Evolutionary conservation across 2,797 vertebrate genomes (phyloP).

Genomic region (Phalanger gymnotis): DNA sequence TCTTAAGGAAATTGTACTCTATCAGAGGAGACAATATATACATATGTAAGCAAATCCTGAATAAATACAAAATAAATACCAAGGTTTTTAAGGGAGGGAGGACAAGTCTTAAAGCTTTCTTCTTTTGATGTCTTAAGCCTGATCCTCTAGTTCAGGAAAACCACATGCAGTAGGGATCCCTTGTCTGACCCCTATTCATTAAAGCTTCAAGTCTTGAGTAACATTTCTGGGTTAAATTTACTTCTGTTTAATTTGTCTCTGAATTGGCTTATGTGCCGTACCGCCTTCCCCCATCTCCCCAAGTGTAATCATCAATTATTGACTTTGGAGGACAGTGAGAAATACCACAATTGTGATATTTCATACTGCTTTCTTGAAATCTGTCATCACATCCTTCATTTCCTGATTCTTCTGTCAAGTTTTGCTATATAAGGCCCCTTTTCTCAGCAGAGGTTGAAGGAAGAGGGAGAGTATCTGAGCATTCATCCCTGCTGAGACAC

Average conservation of each 20-base stretch:
- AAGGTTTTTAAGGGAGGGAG: neutral
- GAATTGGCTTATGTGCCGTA: neutral
- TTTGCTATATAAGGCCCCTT: neutral
- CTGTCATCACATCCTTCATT: neutral
- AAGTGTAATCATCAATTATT: neutral
- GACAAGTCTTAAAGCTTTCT: neutral
- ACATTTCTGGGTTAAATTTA: conserved; percentile 65
- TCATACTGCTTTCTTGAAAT: neutral
- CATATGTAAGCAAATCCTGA: neutral
- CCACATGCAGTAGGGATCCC: neutral
- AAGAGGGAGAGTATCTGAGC: neutral
- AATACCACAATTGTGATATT: neutral
- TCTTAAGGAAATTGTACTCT: neutral
- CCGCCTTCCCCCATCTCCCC: neutral
- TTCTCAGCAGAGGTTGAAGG: neutral
- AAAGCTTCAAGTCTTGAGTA: conserved; percentile 69
- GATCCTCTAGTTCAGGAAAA: neutral
- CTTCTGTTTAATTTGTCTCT: conserved; percentile 37
- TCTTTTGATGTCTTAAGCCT: neutral
- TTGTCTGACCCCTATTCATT: neutral
- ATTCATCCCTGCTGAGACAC: neutral
- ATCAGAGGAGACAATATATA: neutral
- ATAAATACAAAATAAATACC: neutral
- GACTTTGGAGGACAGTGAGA: neutral
- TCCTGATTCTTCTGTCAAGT: neutral